These are phyloP conservation scores for Gambusia holbrooki DNA, from an alignment of 2,113 vertebrate genomes.

Conservation along the genomic window DNA sequence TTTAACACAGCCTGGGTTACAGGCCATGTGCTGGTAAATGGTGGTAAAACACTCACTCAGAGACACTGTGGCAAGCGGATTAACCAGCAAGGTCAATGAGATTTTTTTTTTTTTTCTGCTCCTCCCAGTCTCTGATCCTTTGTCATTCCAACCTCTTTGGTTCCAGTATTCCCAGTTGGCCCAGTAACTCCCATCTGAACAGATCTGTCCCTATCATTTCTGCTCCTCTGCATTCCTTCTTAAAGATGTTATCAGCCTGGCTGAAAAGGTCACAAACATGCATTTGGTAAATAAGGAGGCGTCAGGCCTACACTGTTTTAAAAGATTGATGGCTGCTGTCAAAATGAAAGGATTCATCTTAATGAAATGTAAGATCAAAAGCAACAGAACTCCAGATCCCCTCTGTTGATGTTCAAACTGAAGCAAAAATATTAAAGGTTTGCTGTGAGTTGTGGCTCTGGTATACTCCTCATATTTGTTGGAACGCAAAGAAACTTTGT, in stretches of 20 bases:
- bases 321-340: too few species aligned
- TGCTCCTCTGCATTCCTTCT: background rate
- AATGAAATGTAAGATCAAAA: background rate
- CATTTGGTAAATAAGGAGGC: background rate
- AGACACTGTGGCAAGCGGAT: conserved; percentile 47
- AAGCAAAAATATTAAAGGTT: background rate
- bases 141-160: background rate
- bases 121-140: conserved; percentile 33
- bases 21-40: conserved; percentile 35
- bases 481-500: background rate
- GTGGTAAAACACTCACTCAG: conserved; percentile 21
- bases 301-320: too few species aligned
- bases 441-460: background rate
- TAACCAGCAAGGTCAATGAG: conserved; percentile 61
- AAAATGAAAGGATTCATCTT: background rate
- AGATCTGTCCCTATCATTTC: background rate
- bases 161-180: background rate
- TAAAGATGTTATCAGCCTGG: background rate
- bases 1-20: conserved; percentile 13
- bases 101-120: conserved; percentile 24
- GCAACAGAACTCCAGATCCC: background rate
- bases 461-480: background rate
- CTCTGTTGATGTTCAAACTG: background rate
- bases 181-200: background rate
- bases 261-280: too few species aligned